These are phyloP conservation scores for Euura lappo DNA, from an alignment of 1,140 invertebrate genomes.

Conservation along the genomic window DNA sequence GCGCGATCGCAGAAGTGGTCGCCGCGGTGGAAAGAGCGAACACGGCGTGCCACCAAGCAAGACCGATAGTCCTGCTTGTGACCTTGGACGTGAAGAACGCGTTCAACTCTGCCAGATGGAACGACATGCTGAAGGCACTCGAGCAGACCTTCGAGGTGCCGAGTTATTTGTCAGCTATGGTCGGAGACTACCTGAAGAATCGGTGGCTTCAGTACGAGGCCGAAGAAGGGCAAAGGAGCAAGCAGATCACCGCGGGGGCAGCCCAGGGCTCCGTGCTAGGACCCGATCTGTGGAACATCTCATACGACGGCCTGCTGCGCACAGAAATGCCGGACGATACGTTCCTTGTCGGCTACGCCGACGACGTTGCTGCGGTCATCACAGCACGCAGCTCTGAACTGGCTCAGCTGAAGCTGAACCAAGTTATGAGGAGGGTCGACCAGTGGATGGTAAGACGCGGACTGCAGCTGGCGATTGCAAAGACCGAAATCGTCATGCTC, in stretches of 20 bases:
- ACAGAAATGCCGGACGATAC: conserved; percentile 30
- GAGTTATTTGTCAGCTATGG: conserved; percentile 23
- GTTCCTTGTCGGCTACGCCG: conserved; percentile 36
- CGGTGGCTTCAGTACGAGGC: neutral
- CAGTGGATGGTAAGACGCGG: conserved; percentile 30
- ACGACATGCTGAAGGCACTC: conserved; percentile 25
- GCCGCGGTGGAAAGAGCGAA: conserved; percentile 22
- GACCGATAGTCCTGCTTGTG: conserved; percentile 16
- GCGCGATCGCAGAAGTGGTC: conserved; percentile 28
- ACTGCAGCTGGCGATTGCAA: neutral
- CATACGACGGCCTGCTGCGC: conserved; percentile 44
- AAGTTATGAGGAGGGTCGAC: neutral
- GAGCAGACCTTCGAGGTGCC: conserved; percentile 19
- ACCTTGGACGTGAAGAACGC: conserved; percentile 33
- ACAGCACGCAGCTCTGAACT: conserved; percentile 27
- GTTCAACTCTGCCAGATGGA: conserved; percentile 34
- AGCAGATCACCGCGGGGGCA: conserved; percentile 40
- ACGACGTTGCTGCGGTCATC: conserved; percentile 38
- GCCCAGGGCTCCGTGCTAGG: conserved; percentile 53
- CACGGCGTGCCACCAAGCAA: conserved; percentile 39
- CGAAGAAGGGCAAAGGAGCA: conserved; percentile 15
- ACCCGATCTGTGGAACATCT: conserved; percentile 46
- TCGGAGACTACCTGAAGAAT: conserved; percentile 26
- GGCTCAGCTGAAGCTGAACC: conserved; percentile 28
- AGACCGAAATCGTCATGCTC: neutral